Evolutionary conservation across 2,797 vertebrate genomes (phyloP), one percentile per base, ranked within the genome.

Genomic region (Harpagifer antarcticus): DNA sequence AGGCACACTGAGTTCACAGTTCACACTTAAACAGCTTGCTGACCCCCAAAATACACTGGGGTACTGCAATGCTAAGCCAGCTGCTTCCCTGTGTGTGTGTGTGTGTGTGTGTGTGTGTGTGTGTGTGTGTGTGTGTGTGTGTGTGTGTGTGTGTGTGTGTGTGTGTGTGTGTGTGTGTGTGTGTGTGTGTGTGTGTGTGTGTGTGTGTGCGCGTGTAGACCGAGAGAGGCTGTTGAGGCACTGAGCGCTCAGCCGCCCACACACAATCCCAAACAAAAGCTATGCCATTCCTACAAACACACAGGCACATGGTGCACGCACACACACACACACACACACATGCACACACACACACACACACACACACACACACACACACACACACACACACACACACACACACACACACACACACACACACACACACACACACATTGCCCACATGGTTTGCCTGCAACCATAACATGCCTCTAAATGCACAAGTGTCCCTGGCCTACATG

Each of bases 201-300:
- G 45, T 27, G 45, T 49, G 67, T 7, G 56, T 55, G 33, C 58
- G 45, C 5, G 17, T 54, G 20, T 9, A 14, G 17, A n/a, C 7
- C 37, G 58, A 16, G 45, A 56, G 45, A 56, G 69, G 65, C 55
- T 84, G 81, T 56, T 74, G 73, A 88, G 84, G 80, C 80, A 86
- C 42, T 53, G 73, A 86, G 86, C 55, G 53, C 68, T 85, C 74
- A 76, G 68, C 88, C 89, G 85, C 88, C 86, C 87, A 91, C 91
- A 86, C 76, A 79, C 82, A 83, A 79, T 80, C 76, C 70, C 81
- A 86, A 82, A 83, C 3, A 20, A 81, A 75, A 79, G 71, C 74
- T 79, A 61, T 84, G 85, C 72, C 79, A 71, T 73, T 86, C 86
- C 79, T 79, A 81, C 83, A 86, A 27, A 76, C 65, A 72, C 60